phyloP scores from a whole-genome alignment of 2,797 vertebrate species.

The Catostomus latipinnis region DNA sequence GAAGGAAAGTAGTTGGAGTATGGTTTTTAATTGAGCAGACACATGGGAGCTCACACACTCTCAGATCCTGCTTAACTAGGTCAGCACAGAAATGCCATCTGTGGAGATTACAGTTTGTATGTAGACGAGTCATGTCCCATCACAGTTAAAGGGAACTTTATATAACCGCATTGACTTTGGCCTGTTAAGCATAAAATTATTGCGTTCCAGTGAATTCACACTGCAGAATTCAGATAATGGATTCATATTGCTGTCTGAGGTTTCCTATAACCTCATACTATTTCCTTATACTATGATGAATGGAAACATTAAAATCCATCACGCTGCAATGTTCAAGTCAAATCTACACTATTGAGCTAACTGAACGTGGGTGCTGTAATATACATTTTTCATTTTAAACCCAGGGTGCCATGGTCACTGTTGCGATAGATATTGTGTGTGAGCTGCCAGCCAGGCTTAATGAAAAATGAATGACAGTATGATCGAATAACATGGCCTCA shows the following conservation, averaged over 20 bases:
- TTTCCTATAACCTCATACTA: conserved; percentile 27
- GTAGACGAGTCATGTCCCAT: conserved; percentile 39
- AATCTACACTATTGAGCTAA: conserved; percentile 8
- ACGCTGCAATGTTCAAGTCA: no score
- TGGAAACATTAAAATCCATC: no score
- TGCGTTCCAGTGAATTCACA: conserved; percentile 3
- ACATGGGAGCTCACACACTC: conserved; percentile 52
- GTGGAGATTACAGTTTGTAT: conserved; percentile 52
- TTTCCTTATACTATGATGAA: no score
- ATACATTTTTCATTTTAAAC: conserved; percentile 45
- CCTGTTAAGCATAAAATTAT: conserved; percentile 27
- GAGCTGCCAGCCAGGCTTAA: conserved; percentile 29
- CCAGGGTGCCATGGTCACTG: conserved; percentile 26
- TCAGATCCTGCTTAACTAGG: conserved; percentile 60
- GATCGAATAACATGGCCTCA: conserved; percentile 32
- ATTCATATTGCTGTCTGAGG: conserved; percentile 16
- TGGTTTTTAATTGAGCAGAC: conserved; percentile 45
- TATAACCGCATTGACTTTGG: conserved; percentile 11
- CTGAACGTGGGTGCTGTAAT: conserved; percentile 40
- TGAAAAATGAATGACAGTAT: conserved; percentile 25
- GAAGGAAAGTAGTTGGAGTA: conserved; percentile 47
- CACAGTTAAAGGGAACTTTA: conserved; percentile 21
- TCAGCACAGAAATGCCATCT: conserved; percentile 58
- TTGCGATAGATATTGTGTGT: conserved; percentile 40
- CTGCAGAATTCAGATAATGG: conserved; percentile 12